Base-by-base conservation (phyloP, 2,797 vertebrate species). In the Pseudomugil gertrudae region DNA sequence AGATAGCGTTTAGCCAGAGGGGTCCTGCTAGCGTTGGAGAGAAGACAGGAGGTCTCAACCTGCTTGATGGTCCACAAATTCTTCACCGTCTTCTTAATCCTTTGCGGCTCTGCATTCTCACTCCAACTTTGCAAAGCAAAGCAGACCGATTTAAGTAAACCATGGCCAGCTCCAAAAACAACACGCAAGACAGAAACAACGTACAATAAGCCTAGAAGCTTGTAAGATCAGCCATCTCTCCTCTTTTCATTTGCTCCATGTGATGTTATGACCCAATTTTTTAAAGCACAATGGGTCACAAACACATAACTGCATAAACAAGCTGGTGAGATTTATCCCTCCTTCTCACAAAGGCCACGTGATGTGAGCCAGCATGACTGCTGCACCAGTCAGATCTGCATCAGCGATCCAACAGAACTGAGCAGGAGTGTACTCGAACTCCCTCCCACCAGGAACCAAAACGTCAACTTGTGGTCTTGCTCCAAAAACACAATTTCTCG, bases 401-500 rank as follows among this genome's bases (percentile, higher is more conserved):
- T 83, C 82, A 83, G 70, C 57, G 63, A 21, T 62, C 78, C 76
- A 75, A 77, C 72, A 66, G 73, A 74, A 84, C 84, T 77, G 83
- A 76, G 86, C 80, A 78, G 78, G 74, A 76, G 81, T 50, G 0
- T 23, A 67, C 57, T 64, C 62, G 50, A 50, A 63, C 56, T 59
- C 85, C 84, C 89, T 69, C 87, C 87, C 65, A 78, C 76, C 82
- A 73, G 76, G 74, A 80, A 79, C 81, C 77, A 79, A 89, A 81
- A 83, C 79, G 83, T 87, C 80, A 84, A 83, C 90, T 69, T 47
- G 61, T 74, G 77, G 73, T 64, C 47, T 52, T 8, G 57, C 72
- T 83, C 90, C 89, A 90, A 88, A 88, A 90, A 84, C 67, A 84
- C 66, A 82, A 85, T 90, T 87, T 87, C 63, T 79, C 82, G 85